Conservation (phyloP, 2,888 invertebrate species). For the Epiblema foenella region DNA sequence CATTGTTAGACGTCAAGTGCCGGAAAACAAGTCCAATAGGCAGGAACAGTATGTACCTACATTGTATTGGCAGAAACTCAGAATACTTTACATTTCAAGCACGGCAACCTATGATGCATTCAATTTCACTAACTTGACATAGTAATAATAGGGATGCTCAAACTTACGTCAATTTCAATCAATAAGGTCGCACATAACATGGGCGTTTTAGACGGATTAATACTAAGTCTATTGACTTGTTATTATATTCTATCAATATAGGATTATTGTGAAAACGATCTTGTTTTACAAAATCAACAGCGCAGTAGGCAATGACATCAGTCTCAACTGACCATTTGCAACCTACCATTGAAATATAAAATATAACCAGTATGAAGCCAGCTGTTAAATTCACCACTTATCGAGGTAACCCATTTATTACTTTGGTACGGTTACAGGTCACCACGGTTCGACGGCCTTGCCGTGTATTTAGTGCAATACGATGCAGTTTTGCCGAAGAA, state of each 20-base stretch:
- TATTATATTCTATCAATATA: too few species aligned
- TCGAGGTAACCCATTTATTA: slow-evolving; percentile 29
- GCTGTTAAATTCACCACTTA: slow-evolving; percentile 15
- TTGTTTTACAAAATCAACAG: background rate
- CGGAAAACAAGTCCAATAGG: background rate
- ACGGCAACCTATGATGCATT: background rate
- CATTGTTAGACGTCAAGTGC: background rate
- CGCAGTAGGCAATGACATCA: background rate
- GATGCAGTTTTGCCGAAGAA: slow-evolving; percentile 3
- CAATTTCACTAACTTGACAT: background rate
- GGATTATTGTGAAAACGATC: too few species aligned
- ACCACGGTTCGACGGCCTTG: slow-evolving; percentile 21
- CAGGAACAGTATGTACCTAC: too few species aligned
- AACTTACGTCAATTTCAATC: background rate
- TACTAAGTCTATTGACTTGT: too few species aligned
- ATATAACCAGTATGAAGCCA: slow-evolving; percentile 12
- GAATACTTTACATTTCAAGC: background rate
- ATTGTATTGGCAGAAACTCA: background rate
- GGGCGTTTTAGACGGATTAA: background rate
- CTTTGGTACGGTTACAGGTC: slow-evolving; percentile 20
- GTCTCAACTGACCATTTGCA: slow-evolving; percentile 16
- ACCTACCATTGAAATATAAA: slow-evolving; percentile 33
- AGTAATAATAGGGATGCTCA: background rate
- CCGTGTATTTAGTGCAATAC: slow-evolving; percentile 18
- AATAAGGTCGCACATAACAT: background rate